Percentiles rank a stretch among this genome's conserved stretches.
phyloP scores from a whole-genome alignment of 2,888 invertebrate species.

The Theristus sp. region DNA sequence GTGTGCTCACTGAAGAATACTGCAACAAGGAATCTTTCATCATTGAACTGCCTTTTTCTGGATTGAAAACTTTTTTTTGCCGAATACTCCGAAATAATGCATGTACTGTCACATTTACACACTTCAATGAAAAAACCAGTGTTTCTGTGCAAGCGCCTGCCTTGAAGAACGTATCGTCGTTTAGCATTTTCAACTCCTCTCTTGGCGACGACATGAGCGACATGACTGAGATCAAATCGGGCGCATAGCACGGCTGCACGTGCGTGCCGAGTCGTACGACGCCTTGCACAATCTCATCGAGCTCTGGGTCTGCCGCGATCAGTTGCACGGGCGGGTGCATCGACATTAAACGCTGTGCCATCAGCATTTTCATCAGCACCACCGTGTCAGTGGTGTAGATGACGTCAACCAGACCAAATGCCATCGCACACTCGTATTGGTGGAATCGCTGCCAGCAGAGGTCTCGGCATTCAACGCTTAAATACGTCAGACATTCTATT shows the following conservation, averaged over 20 bases:
- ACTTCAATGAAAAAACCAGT: no score
- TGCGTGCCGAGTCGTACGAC: no score
- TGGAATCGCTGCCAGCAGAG: not conserved
- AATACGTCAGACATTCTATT: no score
- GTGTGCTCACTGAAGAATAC: not conserved
- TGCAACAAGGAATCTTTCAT: no score
- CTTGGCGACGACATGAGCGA: not conserved
- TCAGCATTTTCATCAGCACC: not conserved
- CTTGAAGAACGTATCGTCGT: no score
- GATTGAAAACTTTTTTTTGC: no score
- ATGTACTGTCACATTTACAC: no score
- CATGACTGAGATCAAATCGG: not conserved
- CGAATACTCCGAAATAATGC: no score
- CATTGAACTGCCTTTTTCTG: no score
- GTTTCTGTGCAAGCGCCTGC: no score
- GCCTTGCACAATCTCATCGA: not conserved
- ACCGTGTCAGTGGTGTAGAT: not conserved
- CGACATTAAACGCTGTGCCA: not conserved
- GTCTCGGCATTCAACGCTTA: not conserved
- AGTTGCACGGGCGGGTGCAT: not conserved
- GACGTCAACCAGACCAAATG: not conserved
- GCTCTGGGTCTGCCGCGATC: not conserved
- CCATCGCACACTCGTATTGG: not conserved
- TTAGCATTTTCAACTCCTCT: not conserved
- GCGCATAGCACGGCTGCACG: no score